A percentile compares a stretch with the other conserved stretches of the same genome.
Conservation (phyloP, 2,113 vertebrate species). For the Mesoclemmys tuberculata region DNA sequence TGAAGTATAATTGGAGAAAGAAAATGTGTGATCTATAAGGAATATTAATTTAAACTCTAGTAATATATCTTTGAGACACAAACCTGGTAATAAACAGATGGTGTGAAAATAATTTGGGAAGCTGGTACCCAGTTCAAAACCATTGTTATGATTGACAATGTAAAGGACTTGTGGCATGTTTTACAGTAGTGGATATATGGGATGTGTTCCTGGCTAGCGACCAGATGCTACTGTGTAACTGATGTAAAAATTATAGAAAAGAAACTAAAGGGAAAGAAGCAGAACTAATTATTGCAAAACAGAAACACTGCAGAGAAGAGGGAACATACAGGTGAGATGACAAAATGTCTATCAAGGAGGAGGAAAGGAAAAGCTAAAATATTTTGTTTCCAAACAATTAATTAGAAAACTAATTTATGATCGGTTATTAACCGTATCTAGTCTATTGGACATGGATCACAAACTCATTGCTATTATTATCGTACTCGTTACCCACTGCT, state of each 20-base stretch:
- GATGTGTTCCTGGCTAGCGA: not conserved
- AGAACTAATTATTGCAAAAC: constrained; percentile 53
- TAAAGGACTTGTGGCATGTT: constrained; percentile 5
- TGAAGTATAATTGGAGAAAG: constrained; percentile 49
- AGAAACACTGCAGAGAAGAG: constrained; percentile 51
- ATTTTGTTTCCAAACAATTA: constrained; percentile 77
- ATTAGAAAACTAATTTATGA: constrained; percentile 62
- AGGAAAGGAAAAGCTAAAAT: constrained; percentile 58
- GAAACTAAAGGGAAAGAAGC: constrained; percentile 21
- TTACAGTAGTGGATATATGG: not conserved
- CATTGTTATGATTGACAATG: constrained; percentile 40
- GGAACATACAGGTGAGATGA: constrained; percentile 47
- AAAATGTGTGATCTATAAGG: constrained; percentile 59
- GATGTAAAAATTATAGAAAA: constrained; percentile 17
- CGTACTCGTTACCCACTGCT: constrained; percentile 34
- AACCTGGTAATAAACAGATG: constrained; percentile 60
- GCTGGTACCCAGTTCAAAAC: constrained; percentile 53
- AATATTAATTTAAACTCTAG: constrained; percentile 55
- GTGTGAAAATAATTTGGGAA: constrained; percentile 68
- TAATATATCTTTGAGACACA: constrained; percentile 13
- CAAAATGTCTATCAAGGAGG: constrained; percentile 45
- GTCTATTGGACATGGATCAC: constrained; percentile 60
- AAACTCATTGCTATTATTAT: constrained; percentile 41
- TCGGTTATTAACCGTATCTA: constrained; percentile 62
- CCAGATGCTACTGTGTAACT: not conserved